Percentiles rank a stretch among this genome's conserved stretches.
Conservation (phyloP, 2,888 invertebrate species). For the Hymenopus coronatus region DNA sequence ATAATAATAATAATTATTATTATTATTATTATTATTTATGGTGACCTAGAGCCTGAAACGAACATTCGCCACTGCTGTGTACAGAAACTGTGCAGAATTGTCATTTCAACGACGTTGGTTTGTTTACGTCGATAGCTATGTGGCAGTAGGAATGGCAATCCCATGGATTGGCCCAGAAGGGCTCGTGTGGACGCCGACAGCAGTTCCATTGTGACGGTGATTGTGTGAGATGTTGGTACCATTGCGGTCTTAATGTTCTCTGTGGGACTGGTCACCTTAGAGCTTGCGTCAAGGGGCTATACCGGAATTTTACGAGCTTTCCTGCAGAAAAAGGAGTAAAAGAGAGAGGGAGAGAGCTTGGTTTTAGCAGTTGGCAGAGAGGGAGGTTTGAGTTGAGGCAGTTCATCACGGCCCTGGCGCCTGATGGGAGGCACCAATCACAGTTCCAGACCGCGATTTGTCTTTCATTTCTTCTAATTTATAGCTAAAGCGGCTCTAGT, state of each 20-base stretch:
- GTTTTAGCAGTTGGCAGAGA: slow-evolving; percentile 2
- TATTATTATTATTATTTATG: no score
- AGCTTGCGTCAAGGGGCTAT: neutral
- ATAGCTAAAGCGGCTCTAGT: slow-evolving; percentile 31
- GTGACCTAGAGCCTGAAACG: no score
- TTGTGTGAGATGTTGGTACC: neutral
- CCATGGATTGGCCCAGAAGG: neutral
- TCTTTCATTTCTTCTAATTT: slow-evolving; percentile 40
- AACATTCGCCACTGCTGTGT: no score
- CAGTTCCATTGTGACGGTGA: neutral
- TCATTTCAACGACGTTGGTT: no score
- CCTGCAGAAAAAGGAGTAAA: neutral
- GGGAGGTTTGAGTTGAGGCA: slow-evolving; percentile 15
- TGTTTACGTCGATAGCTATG: neutral
- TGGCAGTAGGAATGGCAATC: neutral
- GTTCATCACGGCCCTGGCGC: slow-evolving; percentile 35
- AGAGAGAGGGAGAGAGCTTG: neutral
- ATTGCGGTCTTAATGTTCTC: neutral
- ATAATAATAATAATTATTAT: no score
- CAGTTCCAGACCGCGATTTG: slow-evolving; percentile 34
- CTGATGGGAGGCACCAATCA: slow-evolving; percentile 36
- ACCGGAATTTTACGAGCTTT: neutral
- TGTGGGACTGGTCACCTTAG: neutral
- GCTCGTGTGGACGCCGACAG: neutral
- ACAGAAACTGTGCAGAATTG: no score